Evolutionary conservation across 2,888 invertebrate genomes (phyloP).

Genomic region (Caenorhabditis sp.): DNA sequence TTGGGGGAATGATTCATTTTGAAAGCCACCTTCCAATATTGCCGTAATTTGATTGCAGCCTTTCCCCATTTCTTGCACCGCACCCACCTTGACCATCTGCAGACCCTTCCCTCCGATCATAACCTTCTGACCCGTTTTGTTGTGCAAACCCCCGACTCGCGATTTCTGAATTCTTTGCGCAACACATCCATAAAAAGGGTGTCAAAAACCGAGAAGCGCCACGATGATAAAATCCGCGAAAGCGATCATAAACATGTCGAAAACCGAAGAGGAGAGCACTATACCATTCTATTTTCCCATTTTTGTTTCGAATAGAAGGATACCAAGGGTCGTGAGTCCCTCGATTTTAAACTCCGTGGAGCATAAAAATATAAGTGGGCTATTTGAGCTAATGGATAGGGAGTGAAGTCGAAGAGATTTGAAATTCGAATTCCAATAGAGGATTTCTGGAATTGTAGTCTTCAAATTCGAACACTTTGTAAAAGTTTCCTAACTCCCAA

Average conservation of each 20-base stretch:
- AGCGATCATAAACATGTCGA: conserved; percentile 35
- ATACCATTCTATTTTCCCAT: conserved; percentile 2
- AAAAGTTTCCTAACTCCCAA: neutral
- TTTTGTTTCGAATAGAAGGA: neutral
- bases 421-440: too few relatives aligned
- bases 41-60: too few relatives aligned
- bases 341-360: neutral
- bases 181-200: conserved; percentile 8
- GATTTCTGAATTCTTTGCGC: conserved; percentile 12
- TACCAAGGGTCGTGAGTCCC: neutral
- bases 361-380: too few relatives aligned
- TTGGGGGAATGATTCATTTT: too few relatives aligned
- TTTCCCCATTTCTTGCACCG: too few relatives aligned
- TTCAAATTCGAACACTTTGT: too few relatives aligned
- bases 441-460: too few relatives aligned
- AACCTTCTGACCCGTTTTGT: neutral
- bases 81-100: too few relatives aligned
- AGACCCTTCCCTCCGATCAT: too few relatives aligned
- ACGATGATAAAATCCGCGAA: conserved; percentile 30
- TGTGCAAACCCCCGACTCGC: neutral
- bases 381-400: too few relatives aligned
- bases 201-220: conserved; percentile 15
- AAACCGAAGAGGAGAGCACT: neutral
- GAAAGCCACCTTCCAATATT: too few relatives aligned
- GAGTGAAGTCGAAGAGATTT: too few relatives aligned